These are phyloP conservation scores for Myrmecobius fasciatus DNA, from an alignment of 2,113 vertebrate genomes.

Conservation along the genomic window DNA sequence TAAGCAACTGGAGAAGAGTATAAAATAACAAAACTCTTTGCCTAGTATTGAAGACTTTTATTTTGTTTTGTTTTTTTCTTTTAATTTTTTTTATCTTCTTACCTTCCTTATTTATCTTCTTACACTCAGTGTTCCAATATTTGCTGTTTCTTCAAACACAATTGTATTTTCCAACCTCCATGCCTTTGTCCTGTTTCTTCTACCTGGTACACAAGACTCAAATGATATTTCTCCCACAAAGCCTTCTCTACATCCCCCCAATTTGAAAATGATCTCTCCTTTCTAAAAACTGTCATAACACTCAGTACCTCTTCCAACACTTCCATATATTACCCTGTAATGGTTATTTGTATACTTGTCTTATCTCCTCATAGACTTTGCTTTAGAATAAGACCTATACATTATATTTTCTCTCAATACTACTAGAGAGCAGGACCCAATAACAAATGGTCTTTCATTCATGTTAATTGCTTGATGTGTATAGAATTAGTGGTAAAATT, in stretches of 20 bases:
- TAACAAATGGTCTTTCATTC: background rate
- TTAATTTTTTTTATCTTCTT: no score
- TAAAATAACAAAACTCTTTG: no score
- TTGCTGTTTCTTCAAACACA: background rate
- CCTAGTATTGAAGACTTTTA: no score
- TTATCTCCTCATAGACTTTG: background rate
- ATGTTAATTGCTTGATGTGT: background rate
- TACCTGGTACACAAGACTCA: background rate
- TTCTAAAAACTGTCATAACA: background rate
- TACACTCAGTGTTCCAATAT: background rate
- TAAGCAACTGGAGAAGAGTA: no score
- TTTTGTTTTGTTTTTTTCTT: no score
- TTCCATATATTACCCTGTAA: background rate
- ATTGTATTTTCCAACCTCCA: background rate
- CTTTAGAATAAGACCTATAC: background rate
- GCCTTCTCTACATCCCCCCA: background rate
- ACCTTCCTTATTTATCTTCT: background rate
- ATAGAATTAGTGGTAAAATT: background rate
- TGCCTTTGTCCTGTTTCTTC: background rate
- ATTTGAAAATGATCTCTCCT: background rate
- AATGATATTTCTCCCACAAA: background rate
- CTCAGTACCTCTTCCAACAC: background rate
- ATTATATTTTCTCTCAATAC: background rate
- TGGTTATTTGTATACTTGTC: background rate
- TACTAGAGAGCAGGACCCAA: background rate